A percentile compares a stretch with the other conserved stretches of the same genome.
These are phyloP conservation scores for Perizoma affinitatum DNA, from an alignment of 2,888 invertebrate species.

Conservation along the genomic window DNA sequence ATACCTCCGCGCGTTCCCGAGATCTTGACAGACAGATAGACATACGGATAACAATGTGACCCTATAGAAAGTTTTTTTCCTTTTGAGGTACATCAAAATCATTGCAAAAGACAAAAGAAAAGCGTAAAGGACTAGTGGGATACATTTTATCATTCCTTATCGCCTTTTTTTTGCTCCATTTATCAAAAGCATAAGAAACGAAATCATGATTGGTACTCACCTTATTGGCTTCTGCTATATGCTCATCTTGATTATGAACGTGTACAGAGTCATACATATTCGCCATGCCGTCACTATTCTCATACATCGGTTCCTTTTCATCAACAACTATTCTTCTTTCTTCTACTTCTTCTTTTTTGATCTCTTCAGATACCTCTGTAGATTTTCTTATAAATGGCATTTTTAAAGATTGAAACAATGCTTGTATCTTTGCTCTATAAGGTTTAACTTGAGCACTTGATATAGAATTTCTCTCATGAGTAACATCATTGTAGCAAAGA, in stretches of 20 bases:
- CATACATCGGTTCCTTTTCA: constrained; percentile 58
- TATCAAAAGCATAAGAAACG: no score
- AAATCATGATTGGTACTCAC: constrained; percentile 10
- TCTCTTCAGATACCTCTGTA: constrained; percentile 48
- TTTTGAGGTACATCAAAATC: no score
- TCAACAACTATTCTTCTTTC: constrained; percentile 37
- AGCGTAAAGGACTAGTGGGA: no score
- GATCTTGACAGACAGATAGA: no score
- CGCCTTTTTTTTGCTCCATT: no score
- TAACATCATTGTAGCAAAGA: constrained; percentile 66
- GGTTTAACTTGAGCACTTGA: constrained; percentile 54
- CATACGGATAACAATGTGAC: no score
- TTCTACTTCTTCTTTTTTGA: constrained; percentile 26
- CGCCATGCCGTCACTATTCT: constrained; percentile 59
- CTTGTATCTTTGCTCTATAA: constrained; percentile 70
- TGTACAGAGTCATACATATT: constrained; percentile 77
- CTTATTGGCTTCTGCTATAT: constrained; percentile 20
- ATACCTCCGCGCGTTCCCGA: no score
- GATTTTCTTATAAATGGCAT: constrained; percentile 69
- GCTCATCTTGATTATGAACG: constrained; percentile 37
- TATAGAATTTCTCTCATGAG: constrained; percentile 39
- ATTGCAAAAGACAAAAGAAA: no score
- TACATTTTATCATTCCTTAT: no score
- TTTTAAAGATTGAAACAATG: constrained; percentile 69
- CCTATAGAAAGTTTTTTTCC: no score